Conservation (phyloP, 2,113 vertebrate genomes). For the Apteryx mantelli region DNA sequence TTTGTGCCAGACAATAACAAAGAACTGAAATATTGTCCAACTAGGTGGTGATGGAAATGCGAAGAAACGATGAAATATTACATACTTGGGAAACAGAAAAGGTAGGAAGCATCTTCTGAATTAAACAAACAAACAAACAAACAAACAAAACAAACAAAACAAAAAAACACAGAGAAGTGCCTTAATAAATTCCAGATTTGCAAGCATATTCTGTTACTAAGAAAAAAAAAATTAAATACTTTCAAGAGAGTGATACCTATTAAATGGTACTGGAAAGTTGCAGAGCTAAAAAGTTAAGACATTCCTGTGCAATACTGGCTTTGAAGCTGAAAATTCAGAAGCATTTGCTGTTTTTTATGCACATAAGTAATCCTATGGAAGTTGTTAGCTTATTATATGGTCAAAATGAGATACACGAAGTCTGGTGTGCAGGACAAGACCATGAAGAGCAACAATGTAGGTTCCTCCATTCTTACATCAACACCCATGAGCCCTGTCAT, state of each 20-base stretch:
- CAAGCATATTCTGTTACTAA: background rate
- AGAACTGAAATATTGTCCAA: background rate
- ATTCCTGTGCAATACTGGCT: too few relatives aligned
- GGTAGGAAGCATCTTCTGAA: background rate
- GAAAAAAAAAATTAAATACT: background rate
- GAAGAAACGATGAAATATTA: background rate
- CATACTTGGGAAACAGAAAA: background rate
- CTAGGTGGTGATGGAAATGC: background rate
- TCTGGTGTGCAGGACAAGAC: too few relatives aligned
- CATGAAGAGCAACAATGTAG: background rate
- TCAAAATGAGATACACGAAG: too few relatives aligned
- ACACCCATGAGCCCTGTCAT: too few relatives aligned
- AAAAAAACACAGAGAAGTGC: background rate
- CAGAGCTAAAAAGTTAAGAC: background rate
- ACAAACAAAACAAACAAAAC: background rate
- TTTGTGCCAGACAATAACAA: background rate
- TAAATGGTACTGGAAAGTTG: background rate
- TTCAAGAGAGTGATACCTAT: background rate
- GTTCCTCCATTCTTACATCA: background rate
- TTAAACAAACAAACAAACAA: background rate
- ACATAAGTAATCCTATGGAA: too few relatives aligned
- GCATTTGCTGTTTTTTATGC: too few relatives aligned
- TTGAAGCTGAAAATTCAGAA: too few relatives aligned
- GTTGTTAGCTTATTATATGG: too few relatives aligned
- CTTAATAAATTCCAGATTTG: background rate